Evolutionary conservation across 2,888 invertebrate species (phyloP).

Genomic region (Drosophila cracens): DNA sequence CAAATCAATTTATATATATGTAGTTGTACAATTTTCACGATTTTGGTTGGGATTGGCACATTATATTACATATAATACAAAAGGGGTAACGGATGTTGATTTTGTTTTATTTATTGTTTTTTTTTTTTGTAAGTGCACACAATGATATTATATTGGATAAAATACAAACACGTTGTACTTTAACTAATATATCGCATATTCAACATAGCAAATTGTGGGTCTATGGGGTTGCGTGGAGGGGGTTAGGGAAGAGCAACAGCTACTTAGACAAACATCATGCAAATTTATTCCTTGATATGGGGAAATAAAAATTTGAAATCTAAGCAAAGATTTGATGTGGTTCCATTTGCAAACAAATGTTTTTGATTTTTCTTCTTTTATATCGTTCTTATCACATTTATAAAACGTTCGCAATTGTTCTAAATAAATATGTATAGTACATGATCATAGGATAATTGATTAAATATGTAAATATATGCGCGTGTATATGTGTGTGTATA

Average conservation of each 20-base stretch:
- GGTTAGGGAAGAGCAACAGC: conserved; percentile 10
- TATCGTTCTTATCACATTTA: conserved; percentile 66
- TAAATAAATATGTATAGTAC: conserved; percentile 49
- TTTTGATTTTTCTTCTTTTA: conserved; percentile 7
- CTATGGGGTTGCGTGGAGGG: background rate
- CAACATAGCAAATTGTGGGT: conserved; percentile 1
- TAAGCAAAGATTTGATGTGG: conserved; percentile 18
- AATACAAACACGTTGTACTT: background rate
- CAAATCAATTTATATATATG: conserved; percentile 26
- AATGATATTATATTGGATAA: conserved; percentile 16
- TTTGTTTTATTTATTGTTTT: background rate
- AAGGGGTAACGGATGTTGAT: conserved; percentile 33
- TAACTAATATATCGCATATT: conserved; percentile 8
- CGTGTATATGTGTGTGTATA: conserved; percentile 18
- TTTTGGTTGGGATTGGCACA: conserved; percentile 64
- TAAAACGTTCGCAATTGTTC: conserved; percentile 60
- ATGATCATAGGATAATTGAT: conserved; percentile 52
- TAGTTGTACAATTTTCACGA: conserved; percentile 17
- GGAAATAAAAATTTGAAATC: conserved; percentile 1
- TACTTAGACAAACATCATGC: conserved; percentile 26
- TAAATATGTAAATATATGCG: conserved; percentile 32
- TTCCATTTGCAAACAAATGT: conserved; percentile 50
- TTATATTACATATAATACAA: conserved; percentile 79
- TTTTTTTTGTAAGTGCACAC: conserved; percentile 44
- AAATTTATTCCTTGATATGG: background rate